These are phyloP conservation scores for Poeciliopsis turneri DNA, from an alignment of 2,797 vertebrate species.

Conservation along the genomic window DNA sequence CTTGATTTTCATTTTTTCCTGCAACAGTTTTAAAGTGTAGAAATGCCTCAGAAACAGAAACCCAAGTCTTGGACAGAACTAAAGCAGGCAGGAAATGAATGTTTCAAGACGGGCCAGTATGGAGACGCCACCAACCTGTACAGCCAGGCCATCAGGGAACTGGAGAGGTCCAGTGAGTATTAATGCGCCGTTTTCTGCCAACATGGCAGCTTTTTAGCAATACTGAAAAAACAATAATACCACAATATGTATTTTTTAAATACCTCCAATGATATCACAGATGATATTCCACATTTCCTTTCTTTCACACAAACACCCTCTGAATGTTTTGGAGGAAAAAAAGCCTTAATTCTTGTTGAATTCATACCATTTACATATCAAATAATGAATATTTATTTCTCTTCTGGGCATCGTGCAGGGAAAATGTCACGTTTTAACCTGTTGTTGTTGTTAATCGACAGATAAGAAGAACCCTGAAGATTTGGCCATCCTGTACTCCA, in stretches of 20 bases:
- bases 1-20: background rate
- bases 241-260: too few species aligned
- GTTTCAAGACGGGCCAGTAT: slow-evolving; percentile 90
- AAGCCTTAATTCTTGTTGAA: background rate
- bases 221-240: too few species aligned
- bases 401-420: background rate
- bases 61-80: slow-evolving; percentile 78
- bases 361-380: background rate
- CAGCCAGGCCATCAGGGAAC: slow-evolving; percentile 82
- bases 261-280: too few species aligned
- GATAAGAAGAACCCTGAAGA: slow-evolving; percentile 83
- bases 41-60: slow-evolving; percentile 81
- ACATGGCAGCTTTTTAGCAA: background rate
- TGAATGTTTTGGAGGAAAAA: background rate
- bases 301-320: too few species aligned
- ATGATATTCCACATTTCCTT: too few species aligned
- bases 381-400: background rate
- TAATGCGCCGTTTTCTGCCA: background rate
- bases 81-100: slow-evolving; percentile 87
- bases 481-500: slow-evolving; percentile 88
- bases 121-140: slow-evolving; percentile 85
- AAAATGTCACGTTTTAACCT: background rate
- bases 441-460: slow-evolving; percentile 42
- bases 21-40: background rate
- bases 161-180: slow-evolving; percentile 83